Evolutionary conservation across 2,888 invertebrate species (phyloP), one percentile per base, ranked within the genome.

Genomic region (Brenthis hecate): DNA sequence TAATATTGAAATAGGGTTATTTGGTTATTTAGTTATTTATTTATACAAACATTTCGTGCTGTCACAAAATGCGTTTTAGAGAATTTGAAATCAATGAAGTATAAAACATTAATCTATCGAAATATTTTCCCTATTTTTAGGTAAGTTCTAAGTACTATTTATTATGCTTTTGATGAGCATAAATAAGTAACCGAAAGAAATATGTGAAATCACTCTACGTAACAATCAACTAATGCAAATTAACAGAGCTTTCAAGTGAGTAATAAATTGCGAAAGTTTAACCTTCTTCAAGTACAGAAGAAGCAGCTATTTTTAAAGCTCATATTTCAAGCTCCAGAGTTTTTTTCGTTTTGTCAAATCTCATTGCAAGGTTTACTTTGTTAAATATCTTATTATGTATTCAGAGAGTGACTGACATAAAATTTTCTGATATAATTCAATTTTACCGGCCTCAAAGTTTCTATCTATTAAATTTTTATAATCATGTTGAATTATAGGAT

Each of bases 321-420:
- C 61, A 68, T 71, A 63, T 71, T 71, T 66, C 63, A 71, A 58
- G 63, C 58, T 57, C 50, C 32, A 51, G 65, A 69, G 50, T 23
- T 50, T 50, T 66, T 65, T 72, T 62, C 69, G 53, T 72, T 70
- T 67, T 70, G 54, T 66, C 32, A 51, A 67, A 62, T 68, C 72
- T 68, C 70, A 66, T 57, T 70, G 58, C 65, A 63, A 68, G 56
- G 55, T 72, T 72, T 72, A 72, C 70, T 70, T 68, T 68, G 68
- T 72, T 72, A 70, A 72, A 70, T 63, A 65, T 64, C 70, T 68
- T 66, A 72, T 72, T 70, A 70, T 70, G 70, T 72, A 72, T 72
- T 72, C 72, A 66, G 54, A 60, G 72, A 68, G 68, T 68, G 72
- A 72, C 66, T 70, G 72, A 72, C 70, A 70, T 68, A 60, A 68